These are phyloP conservation scores for Leiothrix lutea DNA, from an alignment of 2,113 vertebrate genomes.

Conservation along the genomic window DNA sequence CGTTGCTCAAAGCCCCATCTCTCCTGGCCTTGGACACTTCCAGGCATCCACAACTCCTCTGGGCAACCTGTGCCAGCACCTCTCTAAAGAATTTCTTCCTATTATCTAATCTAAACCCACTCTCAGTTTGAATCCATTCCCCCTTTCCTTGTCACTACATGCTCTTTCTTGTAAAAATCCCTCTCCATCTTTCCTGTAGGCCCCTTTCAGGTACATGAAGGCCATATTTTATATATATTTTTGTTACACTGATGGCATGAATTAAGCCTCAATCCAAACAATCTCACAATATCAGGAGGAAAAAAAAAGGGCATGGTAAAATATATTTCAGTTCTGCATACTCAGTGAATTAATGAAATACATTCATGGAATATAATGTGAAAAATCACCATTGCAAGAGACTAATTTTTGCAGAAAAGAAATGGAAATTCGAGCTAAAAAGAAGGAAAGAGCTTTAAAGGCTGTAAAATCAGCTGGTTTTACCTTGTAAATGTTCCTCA, in stretches of 20 bases:
- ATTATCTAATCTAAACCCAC: background rate
- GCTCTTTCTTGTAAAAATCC: background rate
- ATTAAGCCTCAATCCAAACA: background rate
- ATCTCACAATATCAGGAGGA: background rate
- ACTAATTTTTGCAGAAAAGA: background rate
- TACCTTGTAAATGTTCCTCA: constrained; percentile 88
- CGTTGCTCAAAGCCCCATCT: background rate
- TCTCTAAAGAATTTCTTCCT: background rate
- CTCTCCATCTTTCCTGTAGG: background rate
- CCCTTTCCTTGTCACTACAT: background rate
- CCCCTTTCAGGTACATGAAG: background rate
- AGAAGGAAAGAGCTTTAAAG: background rate
- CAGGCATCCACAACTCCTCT: background rate
- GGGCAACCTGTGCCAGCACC: background rate
- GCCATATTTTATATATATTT: background rate
- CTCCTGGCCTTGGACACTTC: background rate
- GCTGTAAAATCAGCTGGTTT: background rate
- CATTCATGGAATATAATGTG: background rate
- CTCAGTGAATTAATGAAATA: background rate
- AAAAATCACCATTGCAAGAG: background rate
- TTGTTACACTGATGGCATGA: background rate
- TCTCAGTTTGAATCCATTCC: background rate
- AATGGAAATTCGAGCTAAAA: background rate
- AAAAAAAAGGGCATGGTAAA: background rate
- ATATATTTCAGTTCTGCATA: background rate